Evolutionary conservation across 2,797 vertebrate species (phyloP).

Genomic region (Lerista edwardsae): DNA sequence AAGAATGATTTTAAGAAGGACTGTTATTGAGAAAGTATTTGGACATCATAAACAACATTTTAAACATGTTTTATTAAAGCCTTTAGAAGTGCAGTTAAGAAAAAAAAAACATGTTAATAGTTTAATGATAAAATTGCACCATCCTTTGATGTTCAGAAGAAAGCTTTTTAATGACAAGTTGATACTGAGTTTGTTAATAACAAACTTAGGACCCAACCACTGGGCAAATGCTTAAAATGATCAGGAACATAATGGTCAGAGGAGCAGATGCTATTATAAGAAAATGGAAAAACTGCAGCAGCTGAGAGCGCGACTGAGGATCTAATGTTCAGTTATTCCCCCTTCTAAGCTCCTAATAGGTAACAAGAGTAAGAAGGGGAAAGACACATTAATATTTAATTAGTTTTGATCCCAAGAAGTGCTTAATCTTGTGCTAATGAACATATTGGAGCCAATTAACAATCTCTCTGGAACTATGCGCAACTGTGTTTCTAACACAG

Average conservation of each 20-base stretch:
- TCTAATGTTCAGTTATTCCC: not conserved
- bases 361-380: constrained; percentile 30
- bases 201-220: not conserved
- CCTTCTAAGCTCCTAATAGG: constrained; percentile 5
- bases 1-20: not conserved
- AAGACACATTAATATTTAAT: constrained; percentile 13
- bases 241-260: constrained; percentile 10
- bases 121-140: constrained; percentile 16
- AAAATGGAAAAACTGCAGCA: constrained; percentile 16
- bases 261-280: not conserved
- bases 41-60: constrained; percentile 8
- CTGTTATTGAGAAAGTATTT: constrained; percentile 44
- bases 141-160: not conserved
- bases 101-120: not conserved
- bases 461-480: constrained; percentile 16
- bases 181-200: constrained; percentile 8
- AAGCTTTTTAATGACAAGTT: rapidly evolving
- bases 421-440: constrained; percentile 36
- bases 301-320: not conserved
- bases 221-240: constrained; percentile 19
- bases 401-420: constrained; percentile 15
- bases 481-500: not conserved
- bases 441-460: constrained; percentile 24
- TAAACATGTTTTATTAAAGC: not conserved
- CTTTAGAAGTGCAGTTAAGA: constrained; percentile 11